Conservation (phyloP, 1,140 invertebrate species). For the Zaprionus nigranus region DNA sequence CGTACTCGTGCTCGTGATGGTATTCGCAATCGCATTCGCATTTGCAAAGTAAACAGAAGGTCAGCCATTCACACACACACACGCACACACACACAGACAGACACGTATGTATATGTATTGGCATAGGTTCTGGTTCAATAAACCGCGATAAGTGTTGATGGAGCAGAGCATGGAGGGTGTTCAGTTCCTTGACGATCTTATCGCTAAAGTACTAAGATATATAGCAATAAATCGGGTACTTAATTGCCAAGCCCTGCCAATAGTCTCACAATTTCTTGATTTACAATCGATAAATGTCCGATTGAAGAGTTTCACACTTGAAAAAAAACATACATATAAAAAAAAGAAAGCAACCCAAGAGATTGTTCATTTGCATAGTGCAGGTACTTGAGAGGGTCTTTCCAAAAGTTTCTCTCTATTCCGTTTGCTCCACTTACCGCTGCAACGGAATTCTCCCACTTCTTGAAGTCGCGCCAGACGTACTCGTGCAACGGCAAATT, state of each 20-base stretch:
- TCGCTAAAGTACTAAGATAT: neutral
- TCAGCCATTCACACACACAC: neutral
- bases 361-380: neutral
- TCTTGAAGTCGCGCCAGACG: slow-evolving; percentile 87
- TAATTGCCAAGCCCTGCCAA: slow-evolving; percentile 1
- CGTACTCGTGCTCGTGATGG: neutral
- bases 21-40: neutral
- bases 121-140: slow-evolving; percentile 69
- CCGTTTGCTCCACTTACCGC: slow-evolving; percentile 85
- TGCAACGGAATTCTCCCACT: slow-evolving; percentile 87
- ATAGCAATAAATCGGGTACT: neutral
- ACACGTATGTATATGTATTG: slow-evolving; percentile 49
- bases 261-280: neutral
- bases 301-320: neutral
- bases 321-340: neutral
- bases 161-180: neutral
- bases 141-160: slow-evolving; percentile 37
- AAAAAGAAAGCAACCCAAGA: neutral
- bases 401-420: neutral
- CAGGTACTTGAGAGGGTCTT: neutral
- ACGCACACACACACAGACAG: neutral
- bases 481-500: slow-evolving; percentile 87
- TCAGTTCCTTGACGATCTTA: neutral
- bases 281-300: neutral
- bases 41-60: neutral